Evolutionary conservation across 2,888 invertebrate genomes (phyloP).

Genomic region (Rapana venosa): DNA sequence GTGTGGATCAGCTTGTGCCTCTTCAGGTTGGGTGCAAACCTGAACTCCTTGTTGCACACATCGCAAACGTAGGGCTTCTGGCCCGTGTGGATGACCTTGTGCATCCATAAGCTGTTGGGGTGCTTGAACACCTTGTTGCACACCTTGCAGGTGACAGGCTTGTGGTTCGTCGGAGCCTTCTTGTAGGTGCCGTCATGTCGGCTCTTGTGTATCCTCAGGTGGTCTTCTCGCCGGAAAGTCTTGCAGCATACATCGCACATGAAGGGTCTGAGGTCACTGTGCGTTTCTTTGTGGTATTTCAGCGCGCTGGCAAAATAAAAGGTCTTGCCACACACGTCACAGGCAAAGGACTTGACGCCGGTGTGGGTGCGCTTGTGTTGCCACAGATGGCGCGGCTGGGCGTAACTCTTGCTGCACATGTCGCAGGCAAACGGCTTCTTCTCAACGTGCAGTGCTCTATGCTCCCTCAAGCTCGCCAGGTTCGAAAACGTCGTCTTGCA

Average conservation of each 20-base stretch:
- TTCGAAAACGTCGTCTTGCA: background rate
- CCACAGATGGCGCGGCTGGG: background rate
- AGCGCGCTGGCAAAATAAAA: background rate
- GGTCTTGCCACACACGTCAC: background rate
- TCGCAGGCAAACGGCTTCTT: background rate
- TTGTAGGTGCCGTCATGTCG: background rate
- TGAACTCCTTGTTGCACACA: background rate
- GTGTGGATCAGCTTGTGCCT: slow-evolving; percentile 2
- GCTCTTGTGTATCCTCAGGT: background rate
- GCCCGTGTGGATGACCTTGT: background rate
- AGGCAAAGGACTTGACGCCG: background rate
- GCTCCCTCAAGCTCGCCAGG: background rate
- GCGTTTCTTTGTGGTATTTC: background rate
- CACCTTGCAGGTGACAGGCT: background rate
- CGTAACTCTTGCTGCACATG: background rate
- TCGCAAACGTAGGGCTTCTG: background rate
- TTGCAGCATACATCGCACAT: background rate
- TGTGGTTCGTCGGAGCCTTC: background rate
- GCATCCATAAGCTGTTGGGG: background rate
- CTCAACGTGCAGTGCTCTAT: background rate
- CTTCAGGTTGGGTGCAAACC: background rate
- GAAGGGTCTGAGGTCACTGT: background rate
- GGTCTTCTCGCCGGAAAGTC: background rate
- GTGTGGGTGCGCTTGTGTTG: background rate
- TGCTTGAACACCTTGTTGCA: background rate